Evolutionary conservation across 2,888 invertebrate genomes (phyloP).

Genomic region (Andrena minutula): DNA sequence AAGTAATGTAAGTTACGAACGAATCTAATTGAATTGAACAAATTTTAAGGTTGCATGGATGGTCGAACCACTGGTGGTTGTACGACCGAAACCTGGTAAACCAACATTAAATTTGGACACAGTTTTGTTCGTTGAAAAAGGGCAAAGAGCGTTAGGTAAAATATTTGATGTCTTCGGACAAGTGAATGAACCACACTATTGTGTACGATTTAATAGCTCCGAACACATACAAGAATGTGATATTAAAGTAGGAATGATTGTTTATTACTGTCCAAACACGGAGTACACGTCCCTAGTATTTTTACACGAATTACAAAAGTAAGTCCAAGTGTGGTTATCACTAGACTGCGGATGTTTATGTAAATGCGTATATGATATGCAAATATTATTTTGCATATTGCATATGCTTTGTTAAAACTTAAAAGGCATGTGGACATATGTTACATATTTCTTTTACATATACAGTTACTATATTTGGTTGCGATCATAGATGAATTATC

Average conservation of each 20-base stretch:
- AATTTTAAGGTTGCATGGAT: slow-evolving; percentile 84
- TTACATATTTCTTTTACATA: too few species aligned
- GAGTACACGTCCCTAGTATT: slow-evolving; percentile 92
- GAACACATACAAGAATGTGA: slow-evolving; percentile 91
- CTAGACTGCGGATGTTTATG: too few species aligned
- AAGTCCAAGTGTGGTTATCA: slow-evolving; percentile 74
- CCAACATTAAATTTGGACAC: slow-evolving; percentile 95
- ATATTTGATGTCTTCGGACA: slow-evolving; percentile 97
- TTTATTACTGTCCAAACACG: slow-evolving; percentile 94
- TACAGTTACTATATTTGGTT: too few species aligned
- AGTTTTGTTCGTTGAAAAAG: slow-evolving; percentile 93
- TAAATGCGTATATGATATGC: too few species aligned
- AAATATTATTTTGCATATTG: too few species aligned
- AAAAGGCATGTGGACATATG: too few species aligned
- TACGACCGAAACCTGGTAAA: slow-evolving; percentile 90
- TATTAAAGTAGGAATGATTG: slow-evolving; percentile 89
- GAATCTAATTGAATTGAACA: slow-evolving; percentile 18
- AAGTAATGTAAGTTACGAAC: slow-evolving; percentile 19
- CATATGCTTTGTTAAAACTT: too few species aligned
- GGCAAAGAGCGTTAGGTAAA: slow-evolving; percentile 90
- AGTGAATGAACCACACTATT: slow-evolving; percentile 94
- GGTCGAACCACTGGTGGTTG: slow-evolving; percentile 88
- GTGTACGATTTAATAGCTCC: slow-evolving; percentile 94
- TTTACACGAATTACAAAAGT: slow-evolving; percentile 90
- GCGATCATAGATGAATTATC: too few species aligned